Evolutionary conservation across 1,140 invertebrate species (phyloP), one percentile per base, ranked within the genome.

Genomic region (Caerostris extrusa): DNA sequence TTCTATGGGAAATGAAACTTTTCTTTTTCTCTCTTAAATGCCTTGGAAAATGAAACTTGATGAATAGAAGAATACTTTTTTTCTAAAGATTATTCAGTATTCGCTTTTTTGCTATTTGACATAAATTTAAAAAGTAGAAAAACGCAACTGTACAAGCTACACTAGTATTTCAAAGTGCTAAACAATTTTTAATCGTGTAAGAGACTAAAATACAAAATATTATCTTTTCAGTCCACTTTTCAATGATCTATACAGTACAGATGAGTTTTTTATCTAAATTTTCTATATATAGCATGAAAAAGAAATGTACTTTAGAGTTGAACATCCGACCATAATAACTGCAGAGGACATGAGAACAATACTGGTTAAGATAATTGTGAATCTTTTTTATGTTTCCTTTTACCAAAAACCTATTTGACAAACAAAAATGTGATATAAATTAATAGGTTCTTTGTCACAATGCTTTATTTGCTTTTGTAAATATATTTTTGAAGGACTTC

Each of bases 111-210:
- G 19, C 57, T 88, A 71, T 71, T 17, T 50, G 61, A 90, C 61
- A 71, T 64, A 90, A 90, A 61, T 90, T 90, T 90, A 57, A 90
- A 90, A 71, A 55, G 88, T 90, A 90, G 61, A 90, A 87, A 90
- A 90, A 90, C 88, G 56, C 67, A 90, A 90, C 67, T 90, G 88
- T 90, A 90, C 88, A 90, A 10, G n/a, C 88, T 90, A 90, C 67
- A 56, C 88, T 90, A 90, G 19, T 90, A 71, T 90, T 64, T 90
- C 61, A 57, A 88, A 90, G 67, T 90, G 64, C 88, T 90, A 90
- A 71, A 77, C 67, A 90, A 71, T 50, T 88, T n/a, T 88, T 50
- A 77, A 77, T 77, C 12, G 67, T 90, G 67, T 71, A 77, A 56
- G 53, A 69, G 61, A 71, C 88, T 90, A 90, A 69, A 90, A 71